Base-by-base conservation (phyloP, 2,888 invertebrate species). In the Chelonus formosanus region DNA sequence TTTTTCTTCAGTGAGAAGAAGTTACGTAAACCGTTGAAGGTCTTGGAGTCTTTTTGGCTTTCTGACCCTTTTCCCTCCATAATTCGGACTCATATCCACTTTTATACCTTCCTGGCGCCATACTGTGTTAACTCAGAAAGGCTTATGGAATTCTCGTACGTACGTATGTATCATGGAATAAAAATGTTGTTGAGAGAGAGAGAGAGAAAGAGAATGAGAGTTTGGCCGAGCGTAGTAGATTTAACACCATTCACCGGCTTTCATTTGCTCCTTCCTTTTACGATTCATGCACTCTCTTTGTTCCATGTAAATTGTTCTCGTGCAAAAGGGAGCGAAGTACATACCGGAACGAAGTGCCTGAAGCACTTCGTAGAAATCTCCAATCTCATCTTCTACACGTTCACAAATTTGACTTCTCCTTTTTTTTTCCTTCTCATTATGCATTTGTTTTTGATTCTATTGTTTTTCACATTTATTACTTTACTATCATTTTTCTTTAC, bases 331-430 rank as follows among this genome's bases (percentile, higher is more conserved):
- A 47, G 32, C 8, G 44, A 57, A 45, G 57, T 40, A 50, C 43
- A 43, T 60, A 57, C 59, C 58, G 44, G 40, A 52, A 55, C 57
- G 45, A 60, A 59, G 45, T 40, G 63, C 53, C 50, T 45, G 40
- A 45, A 4, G 60, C n/a, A 57, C 45, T 60, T 61, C 53, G 52
- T 45, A 54, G 60, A 65, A 59, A 59, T 63, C 63, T 63, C 47
- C 31, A 45, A 63, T 63, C 47, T 55, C 45, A 43, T 54, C 34
- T 36, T 44, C 20, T 40, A 31, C 35, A 55, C 47, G 36, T 35
- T 56, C 47, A 47, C 55, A 10, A 36, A 36, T 48, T 8, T 55
- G 36, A 55, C 35, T 40, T 55, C 20, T 20, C 20, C 20, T 10
- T 10, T 40, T 55, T 55, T 55, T 55, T 55, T 40, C 10, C 7